These are phyloP conservation scores for Coregonus ussuriensis DNA, from an alignment of 2,797 vertebrate genomes.

Conservation along the genomic window DNA sequence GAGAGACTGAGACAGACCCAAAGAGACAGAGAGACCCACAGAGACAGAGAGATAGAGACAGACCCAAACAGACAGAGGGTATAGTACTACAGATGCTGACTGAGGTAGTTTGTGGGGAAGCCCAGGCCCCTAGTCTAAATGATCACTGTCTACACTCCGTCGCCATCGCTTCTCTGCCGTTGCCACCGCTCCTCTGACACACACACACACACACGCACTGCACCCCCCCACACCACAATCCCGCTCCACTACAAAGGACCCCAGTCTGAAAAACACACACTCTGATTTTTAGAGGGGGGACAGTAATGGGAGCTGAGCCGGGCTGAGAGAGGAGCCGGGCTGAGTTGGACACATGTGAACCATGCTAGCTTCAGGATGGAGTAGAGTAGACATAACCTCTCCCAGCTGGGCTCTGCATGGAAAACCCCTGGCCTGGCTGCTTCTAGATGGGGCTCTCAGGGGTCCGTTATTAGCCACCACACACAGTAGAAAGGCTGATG, in stretches of 20 bases:
- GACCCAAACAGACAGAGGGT: not conserved
- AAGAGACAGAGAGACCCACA: too few relatives aligned
- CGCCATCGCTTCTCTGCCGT: not conserved
- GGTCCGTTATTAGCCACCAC: not conserved
- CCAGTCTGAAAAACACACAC: not conserved
- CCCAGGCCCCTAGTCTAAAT: not conserved
- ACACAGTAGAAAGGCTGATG: not conserved
- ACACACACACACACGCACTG: not conserved
- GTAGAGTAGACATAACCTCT: not conserved
- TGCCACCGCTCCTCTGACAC: not conserved
- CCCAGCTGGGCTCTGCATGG: not conserved
- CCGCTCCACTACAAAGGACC: not conserved
- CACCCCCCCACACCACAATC: not conserved
- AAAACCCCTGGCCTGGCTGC: constrained; percentile 9
- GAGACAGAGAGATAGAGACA: too few relatives aligned
- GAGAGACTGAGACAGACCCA: too few relatives aligned
- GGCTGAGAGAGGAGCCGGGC: not conserved
- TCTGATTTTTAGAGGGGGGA: not conserved
- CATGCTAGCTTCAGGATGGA: not conserved
- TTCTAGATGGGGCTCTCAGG: not conserved
- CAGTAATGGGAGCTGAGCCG: not conserved
- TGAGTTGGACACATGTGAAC: not conserved
- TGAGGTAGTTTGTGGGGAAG: not conserved
- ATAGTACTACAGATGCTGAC: not conserved
- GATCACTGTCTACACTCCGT: not conserved